Conservation (phyloP, 1,140 invertebrate genomes). For the Rhopalosiphum padi region DNA sequence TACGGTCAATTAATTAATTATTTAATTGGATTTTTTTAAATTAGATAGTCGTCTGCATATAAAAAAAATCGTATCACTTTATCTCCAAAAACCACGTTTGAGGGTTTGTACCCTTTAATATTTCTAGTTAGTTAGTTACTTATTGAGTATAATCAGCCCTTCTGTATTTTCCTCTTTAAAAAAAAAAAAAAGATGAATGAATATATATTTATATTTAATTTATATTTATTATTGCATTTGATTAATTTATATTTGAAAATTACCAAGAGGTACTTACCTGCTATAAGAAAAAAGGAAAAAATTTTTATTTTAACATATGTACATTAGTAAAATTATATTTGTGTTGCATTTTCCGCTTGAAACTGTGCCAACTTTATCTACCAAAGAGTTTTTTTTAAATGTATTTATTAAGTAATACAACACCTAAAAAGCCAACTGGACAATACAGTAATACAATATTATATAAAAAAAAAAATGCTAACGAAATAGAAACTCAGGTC, state of each 20-base stretch:
- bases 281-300: not conserved
- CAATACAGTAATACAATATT: no score
- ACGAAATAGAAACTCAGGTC: not conserved
- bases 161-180: not conserved
- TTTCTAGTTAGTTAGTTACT: not conserved
- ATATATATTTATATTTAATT: not conserved
- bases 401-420: not conserved
- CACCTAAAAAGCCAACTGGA: not conserved
- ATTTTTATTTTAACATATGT: not conserved
- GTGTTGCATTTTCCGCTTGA: not conserved
- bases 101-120: not conserved
- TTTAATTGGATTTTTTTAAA: not conserved
- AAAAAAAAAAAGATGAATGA: no score
- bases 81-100: not conserved
- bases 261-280: not conserved
- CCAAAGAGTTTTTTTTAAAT: not conserved
- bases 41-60: not conserved
- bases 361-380: not conserved
- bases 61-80: not conserved
- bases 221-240: not conserved
- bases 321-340: not conserved
- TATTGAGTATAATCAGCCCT: not conserved
- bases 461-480: not conserved
- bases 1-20: not conserved
- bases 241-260: not conserved